Percentiles rank a stretch among this genome's conserved stretches.
Evolutionary conservation across 1,140 invertebrate species (phyloP).

Genomic region (Drosophila serrata): DNA sequence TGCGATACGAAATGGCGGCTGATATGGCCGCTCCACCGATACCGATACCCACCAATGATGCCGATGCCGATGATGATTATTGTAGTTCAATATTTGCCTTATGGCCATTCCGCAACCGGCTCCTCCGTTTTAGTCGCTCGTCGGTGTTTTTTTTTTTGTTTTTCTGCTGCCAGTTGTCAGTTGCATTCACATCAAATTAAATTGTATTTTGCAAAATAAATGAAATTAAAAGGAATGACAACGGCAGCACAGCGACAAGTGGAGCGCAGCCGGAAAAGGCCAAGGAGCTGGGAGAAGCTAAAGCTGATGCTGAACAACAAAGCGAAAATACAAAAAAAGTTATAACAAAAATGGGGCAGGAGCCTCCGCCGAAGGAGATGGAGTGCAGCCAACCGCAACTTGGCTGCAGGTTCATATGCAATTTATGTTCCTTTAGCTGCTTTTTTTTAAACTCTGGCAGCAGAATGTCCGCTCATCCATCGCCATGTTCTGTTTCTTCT

Average conservation of each 20-base stretch:
- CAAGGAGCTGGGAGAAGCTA: conserved; percentile 29
- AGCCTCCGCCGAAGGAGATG: conserved; percentile 33
- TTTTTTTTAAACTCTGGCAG: conserved; percentile 20
- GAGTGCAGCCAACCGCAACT: conserved; percentile 54
- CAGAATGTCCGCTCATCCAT: conserved; percentile 34
- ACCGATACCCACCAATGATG: conserved; percentile 15
- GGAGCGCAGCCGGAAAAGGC: conserved; percentile 44
- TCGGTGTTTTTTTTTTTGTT: no score
- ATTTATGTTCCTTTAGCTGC: conserved; percentile 61
- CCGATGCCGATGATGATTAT: conserved; percentile 77
- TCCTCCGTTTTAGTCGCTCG: conserved; percentile 52
- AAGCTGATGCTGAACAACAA: background rate
- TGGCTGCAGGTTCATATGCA: conserved; percentile 57
- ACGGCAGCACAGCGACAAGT: conserved; percentile 62
- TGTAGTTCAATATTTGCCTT: conserved; percentile 84
- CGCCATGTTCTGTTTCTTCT: conserved; percentile 24
- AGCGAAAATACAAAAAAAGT: background rate
- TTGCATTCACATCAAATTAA: conserved; percentile 82
- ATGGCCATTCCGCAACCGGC: conserved; percentile 62
- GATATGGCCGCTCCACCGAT: conserved; percentile 55
- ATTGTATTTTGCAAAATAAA: conserved; percentile 83
- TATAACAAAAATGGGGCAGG: conserved; percentile 23
- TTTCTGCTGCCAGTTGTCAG: conserved; percentile 72
- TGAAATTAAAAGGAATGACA: conserved; percentile 82
- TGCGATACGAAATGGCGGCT: conserved; percentile 62